Conservation (phyloP, 2,797 vertebrate genomes). For the Cyprinodon diabolis region DNA sequence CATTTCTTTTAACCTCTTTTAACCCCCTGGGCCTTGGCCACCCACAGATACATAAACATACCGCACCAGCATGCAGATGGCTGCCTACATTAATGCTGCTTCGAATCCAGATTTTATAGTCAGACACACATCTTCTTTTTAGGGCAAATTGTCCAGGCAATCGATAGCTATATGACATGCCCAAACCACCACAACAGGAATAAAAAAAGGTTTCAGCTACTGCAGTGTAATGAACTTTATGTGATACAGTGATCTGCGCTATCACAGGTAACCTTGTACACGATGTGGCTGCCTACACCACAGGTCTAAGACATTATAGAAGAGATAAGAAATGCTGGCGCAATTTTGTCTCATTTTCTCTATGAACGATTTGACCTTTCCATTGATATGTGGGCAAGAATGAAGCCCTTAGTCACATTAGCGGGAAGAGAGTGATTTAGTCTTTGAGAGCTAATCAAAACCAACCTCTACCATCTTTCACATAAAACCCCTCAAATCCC, state of each 20-base stretch:
- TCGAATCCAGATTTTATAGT: too few relatives aligned
- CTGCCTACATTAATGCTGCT: too few relatives aligned
- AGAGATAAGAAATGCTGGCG: conserved; percentile 28
- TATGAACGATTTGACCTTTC: conserved; percentile 42
- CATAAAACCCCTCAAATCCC: conserved; percentile 67
- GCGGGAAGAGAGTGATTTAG: conserved; percentile 62
- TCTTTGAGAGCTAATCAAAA: conserved; percentile 62
- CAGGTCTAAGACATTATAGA: conserved; percentile 21
- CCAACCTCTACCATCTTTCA: conserved; percentile 67
- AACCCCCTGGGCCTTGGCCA: too few relatives aligned
- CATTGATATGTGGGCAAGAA: conserved; percentile 59
- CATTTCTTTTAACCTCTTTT: too few relatives aligned
- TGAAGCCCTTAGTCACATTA: conserved; percentile 44
- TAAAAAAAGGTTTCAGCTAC: conserved; percentile 5
- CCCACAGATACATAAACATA: too few relatives aligned
- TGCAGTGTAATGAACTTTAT: neutral
- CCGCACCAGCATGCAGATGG: too few relatives aligned
- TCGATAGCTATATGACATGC: too few relatives aligned
- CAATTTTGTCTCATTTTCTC: conserved; percentile 43
- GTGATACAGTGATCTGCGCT: neutral
- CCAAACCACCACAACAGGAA: too few relatives aligned
- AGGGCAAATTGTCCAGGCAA: too few relatives aligned
- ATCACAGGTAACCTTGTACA: neutral
- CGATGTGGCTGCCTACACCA: neutral
- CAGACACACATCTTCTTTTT: too few relatives aligned